Percentiles rank a stretch among this genome's conserved stretches.
These are phyloP conservation scores for Chydorus sphaericus DNA, from an alignment of 2,888 invertebrate genomes.

Conservation along the genomic window DNA sequence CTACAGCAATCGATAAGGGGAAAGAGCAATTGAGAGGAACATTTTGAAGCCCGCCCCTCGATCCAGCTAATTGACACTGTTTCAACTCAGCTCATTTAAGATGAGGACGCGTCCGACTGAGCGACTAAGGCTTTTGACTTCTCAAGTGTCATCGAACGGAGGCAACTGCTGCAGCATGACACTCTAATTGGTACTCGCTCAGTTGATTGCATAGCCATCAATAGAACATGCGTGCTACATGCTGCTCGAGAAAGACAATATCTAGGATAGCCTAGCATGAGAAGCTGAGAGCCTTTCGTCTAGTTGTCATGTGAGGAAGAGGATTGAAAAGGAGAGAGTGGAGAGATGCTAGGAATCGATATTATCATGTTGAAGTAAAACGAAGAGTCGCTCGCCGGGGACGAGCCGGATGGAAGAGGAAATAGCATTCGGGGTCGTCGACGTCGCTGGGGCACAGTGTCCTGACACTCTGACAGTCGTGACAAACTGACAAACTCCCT, in stretches of 20 bases:
- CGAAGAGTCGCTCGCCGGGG: too few species aligned
- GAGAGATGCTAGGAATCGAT: too few species aligned
- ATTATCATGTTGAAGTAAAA: too few species aligned
- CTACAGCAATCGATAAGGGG: too few species aligned
- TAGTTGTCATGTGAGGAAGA: neutral
- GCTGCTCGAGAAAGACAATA: too few species aligned
- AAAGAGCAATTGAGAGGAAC: too few species aligned
- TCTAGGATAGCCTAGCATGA: neutral
- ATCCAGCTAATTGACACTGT: too few species aligned
- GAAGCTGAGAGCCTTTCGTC: neutral
- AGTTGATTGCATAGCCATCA: neutral
- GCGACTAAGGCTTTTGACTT: too few species aligned
- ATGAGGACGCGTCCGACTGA: too few species aligned
- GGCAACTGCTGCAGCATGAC: neutral
- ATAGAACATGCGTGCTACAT: neutral
- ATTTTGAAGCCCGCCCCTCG: too few species aligned
- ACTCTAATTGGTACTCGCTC: conserved; percentile 1
- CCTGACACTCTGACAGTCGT: neutral
- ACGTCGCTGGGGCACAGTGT: neutral
- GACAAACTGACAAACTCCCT: neutral
- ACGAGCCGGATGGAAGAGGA: too few species aligned
- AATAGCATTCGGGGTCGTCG: neutral
- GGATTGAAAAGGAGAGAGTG: neutral
- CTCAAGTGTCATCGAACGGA: neutral
- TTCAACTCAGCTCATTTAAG: too few species aligned